These are phyloP conservation scores for Drosophila ohnishii DNA, from an alignment of 1,140 invertebrate species.

Conservation along the genomic window DNA sequence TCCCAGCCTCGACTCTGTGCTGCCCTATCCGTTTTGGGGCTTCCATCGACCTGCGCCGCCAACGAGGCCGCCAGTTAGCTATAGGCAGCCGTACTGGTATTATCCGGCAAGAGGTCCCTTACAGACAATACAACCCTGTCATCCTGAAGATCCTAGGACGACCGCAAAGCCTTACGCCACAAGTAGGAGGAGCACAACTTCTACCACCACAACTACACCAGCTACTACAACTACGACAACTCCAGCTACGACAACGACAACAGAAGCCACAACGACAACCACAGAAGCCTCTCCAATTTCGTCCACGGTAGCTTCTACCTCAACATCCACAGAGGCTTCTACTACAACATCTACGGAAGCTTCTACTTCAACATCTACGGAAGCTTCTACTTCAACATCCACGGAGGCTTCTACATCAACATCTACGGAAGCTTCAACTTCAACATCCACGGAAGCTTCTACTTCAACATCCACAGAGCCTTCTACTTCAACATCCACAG, in stretches of 20 bases:
- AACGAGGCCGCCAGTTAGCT: constrained; percentile 3
- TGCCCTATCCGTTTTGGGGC: constrained; percentile 11
- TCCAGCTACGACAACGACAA: not conserved
- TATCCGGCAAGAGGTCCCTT: constrained; percentile 2
- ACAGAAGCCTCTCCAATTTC: too few species aligned
- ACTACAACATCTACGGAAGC: too few species aligned
- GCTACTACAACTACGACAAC: not conserved
- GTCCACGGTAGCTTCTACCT: too few species aligned
- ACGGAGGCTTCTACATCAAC: too few species aligned
- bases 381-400: too few species aligned
- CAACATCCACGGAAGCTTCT: too few species aligned
- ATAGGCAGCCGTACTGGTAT: constrained; percentile 15
- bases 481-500: too few species aligned
- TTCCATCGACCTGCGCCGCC: not conserved
- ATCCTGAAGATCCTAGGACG: not conserved
- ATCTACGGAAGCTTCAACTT: too few species aligned
- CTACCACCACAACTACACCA: not conserved
- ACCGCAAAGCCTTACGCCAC: not conserved
- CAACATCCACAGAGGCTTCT: too few species aligned
- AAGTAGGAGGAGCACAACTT: not conserved
- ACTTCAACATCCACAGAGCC: too few species aligned
- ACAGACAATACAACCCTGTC: constrained; percentile 1
- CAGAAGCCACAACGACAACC: not conserved
- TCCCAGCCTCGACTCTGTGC: not conserved
- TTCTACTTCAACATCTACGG: too few species aligned